Evolutionary conservation across 2,888 invertebrate species (phyloP).

Genomic region (Itoplectis maculator): DNA sequence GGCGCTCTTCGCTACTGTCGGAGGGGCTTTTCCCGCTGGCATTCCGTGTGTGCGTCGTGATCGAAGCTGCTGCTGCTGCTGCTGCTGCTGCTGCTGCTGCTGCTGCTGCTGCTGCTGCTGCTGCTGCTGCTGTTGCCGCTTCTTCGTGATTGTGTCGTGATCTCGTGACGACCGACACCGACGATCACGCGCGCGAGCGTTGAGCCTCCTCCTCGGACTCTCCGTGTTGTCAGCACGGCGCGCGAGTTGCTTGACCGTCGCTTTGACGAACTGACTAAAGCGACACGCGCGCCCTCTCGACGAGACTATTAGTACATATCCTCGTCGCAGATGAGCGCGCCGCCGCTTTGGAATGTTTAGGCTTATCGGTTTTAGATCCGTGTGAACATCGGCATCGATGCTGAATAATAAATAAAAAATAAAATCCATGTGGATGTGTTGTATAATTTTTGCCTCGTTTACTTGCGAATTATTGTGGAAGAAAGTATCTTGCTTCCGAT

Average conservation of each 20-base stretch:
- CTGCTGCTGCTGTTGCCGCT: constrained; percentile 22
- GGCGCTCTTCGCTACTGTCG: constrained; percentile 51
- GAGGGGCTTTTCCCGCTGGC: constrained; percentile 45
- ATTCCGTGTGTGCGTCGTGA: constrained; percentile 71
- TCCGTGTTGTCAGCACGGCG: constrained; percentile 12
- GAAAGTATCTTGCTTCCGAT: too few species aligned
- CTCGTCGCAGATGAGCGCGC: too few species aligned
- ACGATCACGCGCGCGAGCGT: constrained; percentile 27
- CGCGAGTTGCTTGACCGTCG: constrained; percentile 13
- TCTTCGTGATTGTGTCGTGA: constrained; percentile 72
- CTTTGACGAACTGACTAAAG: neutral
- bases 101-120: constrained; percentile 54
- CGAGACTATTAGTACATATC: too few species aligned
- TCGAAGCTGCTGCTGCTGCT: constrained; percentile 62
- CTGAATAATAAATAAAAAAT: too few species aligned
- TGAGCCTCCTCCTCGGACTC: neutral
- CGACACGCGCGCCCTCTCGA: constrained; percentile 7
- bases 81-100: constrained; percentile 45
- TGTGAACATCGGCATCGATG: too few species aligned
- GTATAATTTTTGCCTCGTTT: too few species aligned
- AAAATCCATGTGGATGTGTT: too few species aligned
- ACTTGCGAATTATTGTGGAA: too few species aligned
- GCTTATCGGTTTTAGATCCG: too few species aligned
- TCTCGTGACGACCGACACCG: constrained; percentile 67
- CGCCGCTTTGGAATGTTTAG: too few species aligned